Base-by-base conservation (phyloP, 2,113 vertebrate genomes). In the Jacana jacana region DNA sequence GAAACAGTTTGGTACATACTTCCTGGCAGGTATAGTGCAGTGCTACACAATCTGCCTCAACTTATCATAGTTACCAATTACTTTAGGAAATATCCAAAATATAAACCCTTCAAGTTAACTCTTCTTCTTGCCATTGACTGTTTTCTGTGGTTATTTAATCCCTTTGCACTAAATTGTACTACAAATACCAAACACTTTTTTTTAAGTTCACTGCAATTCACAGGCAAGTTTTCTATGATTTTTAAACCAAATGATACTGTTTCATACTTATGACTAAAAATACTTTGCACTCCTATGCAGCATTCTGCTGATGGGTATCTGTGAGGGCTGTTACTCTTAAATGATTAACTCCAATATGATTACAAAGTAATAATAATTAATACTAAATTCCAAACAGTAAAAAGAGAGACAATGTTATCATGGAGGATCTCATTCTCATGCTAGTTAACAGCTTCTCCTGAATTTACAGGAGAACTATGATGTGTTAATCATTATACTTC, bases 1-100 rank as follows among this genome's bases (percentile, higher is more conserved):
- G 94, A 79, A 93, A 58, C 83, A 86, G 79, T 86, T 95, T 91
- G 87, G 44, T 94, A 72, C 90, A 52, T 85, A 35, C 86, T 96
- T 98, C 96, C 89, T 97, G 91, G 80, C 95, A 96, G 89, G 81
- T 66, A 60, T 52, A 61, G 78, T 83, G 89, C 65, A 64, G 51
- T 9, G 33, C 92, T 52, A 18, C 52, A 57, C 92, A 91, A 60
- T 44, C 88, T 66, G 46, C 84, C 87, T 94, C 78, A 51, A 63
- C 94, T 91, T 86, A 14, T 76, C 93, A 66, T 4, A 54, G 30
- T 48, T 57, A 88, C 69, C 68, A 57, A 58, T 46, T 88, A 57
- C 83, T 79, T 80, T 10, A 81, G 87, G 70, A 97, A 97, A 93
- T 30, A 77, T 35, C 73, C 75, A 63, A 88, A 88, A 77, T 25